phyloP scores from a whole-genome alignment of 2,888 invertebrate genomes.

The Pasiphila rectangulata region DNA sequence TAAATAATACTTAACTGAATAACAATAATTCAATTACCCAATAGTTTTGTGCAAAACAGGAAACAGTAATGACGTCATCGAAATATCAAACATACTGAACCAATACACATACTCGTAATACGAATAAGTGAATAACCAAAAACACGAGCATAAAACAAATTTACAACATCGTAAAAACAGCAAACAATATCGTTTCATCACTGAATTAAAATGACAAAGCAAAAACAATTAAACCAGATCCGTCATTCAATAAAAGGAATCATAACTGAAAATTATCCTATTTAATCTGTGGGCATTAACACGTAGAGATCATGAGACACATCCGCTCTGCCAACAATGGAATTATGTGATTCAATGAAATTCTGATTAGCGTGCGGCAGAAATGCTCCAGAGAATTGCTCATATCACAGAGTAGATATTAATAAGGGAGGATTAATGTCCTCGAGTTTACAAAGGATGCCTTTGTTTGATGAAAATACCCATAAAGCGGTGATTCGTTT shows the following conservation, averaged over 20 bases:
- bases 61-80: not conserved
- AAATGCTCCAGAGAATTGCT: constrained; percentile 27
- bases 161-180: constrained; percentile 12
- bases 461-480: constrained; percentile 21
- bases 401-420: constrained; percentile 30
- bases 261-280: constrained; percentile 63
- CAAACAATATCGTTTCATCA: constrained; percentile 17
- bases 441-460: constrained; percentile 25
- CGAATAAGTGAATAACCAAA: constrained; percentile 3
- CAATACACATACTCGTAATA: constrained; percentile 1
- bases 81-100: not conserved
- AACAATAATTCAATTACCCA: no score
- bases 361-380: constrained; percentile 32
- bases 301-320: constrained; percentile 48
- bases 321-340: constrained; percentile 50
- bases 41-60: no score
- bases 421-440: constrained; percentile 24
- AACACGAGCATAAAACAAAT: constrained; percentile 10
- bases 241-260: constrained; percentile 56
- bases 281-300: constrained; percentile 57
- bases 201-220: constrained; percentile 38
- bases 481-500: constrained; percentile 17
- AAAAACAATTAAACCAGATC: constrained; percentile 52
- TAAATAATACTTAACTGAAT: no score
- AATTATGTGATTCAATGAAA: constrained; percentile 35